These are phyloP conservation scores for Prenolepis imparis DNA, from an alignment of 2,888 invertebrate genomes.

Conservation along the genomic window DNA sequence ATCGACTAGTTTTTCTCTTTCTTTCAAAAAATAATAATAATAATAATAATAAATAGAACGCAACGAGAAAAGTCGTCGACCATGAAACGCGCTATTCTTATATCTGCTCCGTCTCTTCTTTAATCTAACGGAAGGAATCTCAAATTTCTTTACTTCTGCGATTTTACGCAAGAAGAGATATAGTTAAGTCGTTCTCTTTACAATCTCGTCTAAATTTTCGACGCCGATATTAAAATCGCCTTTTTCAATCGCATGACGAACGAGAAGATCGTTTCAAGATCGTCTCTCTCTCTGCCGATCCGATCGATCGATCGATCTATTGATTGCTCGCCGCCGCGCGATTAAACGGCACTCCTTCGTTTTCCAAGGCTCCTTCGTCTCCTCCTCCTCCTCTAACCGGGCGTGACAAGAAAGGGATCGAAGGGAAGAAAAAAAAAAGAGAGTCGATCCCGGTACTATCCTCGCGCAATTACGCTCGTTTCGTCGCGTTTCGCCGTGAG, in stretches of 20 bases:
- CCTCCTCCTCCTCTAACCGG: slow-evolving; percentile 5
- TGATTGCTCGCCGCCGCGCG: slow-evolving; percentile 20
- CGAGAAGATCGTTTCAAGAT: slow-evolving; percentile 12
- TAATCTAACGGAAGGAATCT: neutral
- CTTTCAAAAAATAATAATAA: neutral
- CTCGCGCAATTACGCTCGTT: slow-evolving; percentile 72
- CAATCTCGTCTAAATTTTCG: neutral
- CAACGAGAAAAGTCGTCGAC: neutral
- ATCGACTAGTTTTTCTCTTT: neutral
- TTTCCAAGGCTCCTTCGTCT: slow-evolving; percentile 4
- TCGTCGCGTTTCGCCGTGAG: slow-evolving; percentile 71
- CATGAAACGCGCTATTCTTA: neutral
- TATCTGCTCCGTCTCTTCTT: neutral
- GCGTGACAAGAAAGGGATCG: slow-evolving; percentile 28
- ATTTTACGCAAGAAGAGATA: neutral
- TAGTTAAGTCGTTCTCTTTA: neutral
- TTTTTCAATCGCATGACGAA: slow-evolving; percentile 3
- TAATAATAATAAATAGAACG: neutral
- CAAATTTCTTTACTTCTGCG: neutral
- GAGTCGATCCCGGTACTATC: slow-evolving; percentile 58
- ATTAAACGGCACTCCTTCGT: slow-evolving; percentile 51
- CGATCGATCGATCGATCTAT: slow-evolving; percentile 34
- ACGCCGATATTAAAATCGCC: slow-evolving; percentile 9
- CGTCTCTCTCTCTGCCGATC: too few relatives aligned
- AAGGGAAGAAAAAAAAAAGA: slow-evolving; percentile 28